These are phyloP conservation scores for Kryphioiulus occultus DNA, from an alignment of 2,888 invertebrate species.

Conservation along the genomic window DNA sequence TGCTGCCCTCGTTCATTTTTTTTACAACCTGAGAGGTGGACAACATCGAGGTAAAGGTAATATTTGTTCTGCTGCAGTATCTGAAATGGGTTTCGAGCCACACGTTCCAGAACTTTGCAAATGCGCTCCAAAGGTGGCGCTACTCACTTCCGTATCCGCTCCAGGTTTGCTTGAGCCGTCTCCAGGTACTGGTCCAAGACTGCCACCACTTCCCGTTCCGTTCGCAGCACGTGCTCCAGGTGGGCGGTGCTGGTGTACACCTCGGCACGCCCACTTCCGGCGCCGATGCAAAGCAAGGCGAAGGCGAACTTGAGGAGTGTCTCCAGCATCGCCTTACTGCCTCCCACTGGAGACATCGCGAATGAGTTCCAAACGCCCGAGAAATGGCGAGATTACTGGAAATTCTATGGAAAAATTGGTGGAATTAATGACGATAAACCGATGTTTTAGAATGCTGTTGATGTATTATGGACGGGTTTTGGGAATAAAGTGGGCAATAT, in stretches of 20 bases:
- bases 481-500: no score
- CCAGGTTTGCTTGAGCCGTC: not conserved
- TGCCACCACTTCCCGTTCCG: conserved; percentile 42
- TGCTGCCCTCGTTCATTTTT: not conserved
- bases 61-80: not conserved
- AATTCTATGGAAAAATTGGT: not conserved
- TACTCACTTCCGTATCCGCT: conserved; percentile 32
- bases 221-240: conserved; percentile 46
- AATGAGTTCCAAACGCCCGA: not conserved
- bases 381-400: not conserved
- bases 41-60: not conserved
- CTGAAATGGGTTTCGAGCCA: not conserved
- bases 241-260: conserved; percentile 49
- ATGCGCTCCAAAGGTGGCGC: not conserved
- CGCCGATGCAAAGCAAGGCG: not conserved
- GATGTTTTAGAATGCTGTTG: not conserved
- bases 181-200: conserved; percentile 43
- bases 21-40: not conserved
- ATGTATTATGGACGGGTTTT: not conserved
- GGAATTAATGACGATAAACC: not conserved
- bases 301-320: not conserved
- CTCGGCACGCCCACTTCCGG: not conserved
- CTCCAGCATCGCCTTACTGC: not conserved
- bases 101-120: not conserved
- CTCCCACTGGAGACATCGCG: not conserved